Conservation (phyloP, 2,797 vertebrate genomes). For the Molossus molossus region DNA sequence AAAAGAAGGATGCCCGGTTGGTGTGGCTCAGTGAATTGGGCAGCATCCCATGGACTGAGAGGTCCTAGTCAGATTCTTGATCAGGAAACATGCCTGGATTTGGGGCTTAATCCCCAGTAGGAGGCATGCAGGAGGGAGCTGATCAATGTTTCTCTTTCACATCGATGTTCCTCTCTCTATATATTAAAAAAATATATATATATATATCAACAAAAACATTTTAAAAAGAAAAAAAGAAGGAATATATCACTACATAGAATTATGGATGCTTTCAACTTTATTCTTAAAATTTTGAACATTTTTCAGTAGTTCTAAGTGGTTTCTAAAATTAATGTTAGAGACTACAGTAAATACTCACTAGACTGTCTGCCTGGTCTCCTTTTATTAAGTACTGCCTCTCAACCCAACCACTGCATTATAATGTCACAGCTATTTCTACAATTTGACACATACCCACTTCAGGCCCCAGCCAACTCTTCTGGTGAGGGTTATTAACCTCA, state of each 20-base stretch:
- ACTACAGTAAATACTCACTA: neutral
- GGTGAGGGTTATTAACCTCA: neutral
- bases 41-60: too few relatives aligned
- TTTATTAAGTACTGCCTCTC: neutral
- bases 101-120: too few relatives aligned
- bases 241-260: neutral
- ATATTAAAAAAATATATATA: too few relatives aligned
- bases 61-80: too few relatives aligned
- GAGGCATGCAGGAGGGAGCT: too few relatives aligned
- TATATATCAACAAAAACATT: too few relatives aligned
- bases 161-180: too few relatives aligned
- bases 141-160: too few relatives aligned
- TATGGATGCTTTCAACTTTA: slow-evolving; percentile 16
- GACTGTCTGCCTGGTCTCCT: slow-evolving; percentile 32
- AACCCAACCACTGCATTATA: neutral
- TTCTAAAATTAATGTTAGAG: slow-evolving; percentile 59
- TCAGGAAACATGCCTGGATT: too few relatives aligned
- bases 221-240: slow-evolving; percentile 42
- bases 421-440: slow-evolving; percentile 28
- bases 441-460: neutral
- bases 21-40: too few relatives aligned
- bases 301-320: slow-evolving; percentile 59
- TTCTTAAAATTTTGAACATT: slow-evolving; percentile 47
- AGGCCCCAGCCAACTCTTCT: neutral
- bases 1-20: too few relatives aligned